Evolutionary conservation across 2,797 vertebrate species (phyloP), one percentile per base, ranked within the genome.

Genomic region (Uromys caudimaculatus): DNA sequence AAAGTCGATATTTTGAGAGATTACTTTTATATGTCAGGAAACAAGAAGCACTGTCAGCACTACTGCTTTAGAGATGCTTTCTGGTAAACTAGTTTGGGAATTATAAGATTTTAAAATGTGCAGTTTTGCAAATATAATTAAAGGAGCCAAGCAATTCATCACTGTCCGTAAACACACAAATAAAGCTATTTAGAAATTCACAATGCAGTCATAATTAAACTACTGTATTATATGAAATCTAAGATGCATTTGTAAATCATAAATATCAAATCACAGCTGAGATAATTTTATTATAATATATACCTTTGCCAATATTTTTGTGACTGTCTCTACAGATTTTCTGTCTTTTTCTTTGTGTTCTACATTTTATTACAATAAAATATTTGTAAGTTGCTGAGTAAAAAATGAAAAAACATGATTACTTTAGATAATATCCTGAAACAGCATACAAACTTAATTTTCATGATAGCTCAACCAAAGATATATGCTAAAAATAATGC

Each of bases 391-490:
- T 52, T 97, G 2, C 24, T 86, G 24, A 96, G 47, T 41, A 89
- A 83, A 81, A 75, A 73, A 1, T 27, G 2, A 82, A 93, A 93
- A 91, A 60, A 54, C 41, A 27, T 38, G 27, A 62, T 62, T 87
- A 93, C 75, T 91, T 58, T 56, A 38, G 62, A 94, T 96, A 78
- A 77, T 35, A 62, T 35, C 27, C 60, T 76, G 38, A 94, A 96
- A 96, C 35, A 0, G 17, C 6, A 60, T 2, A 78, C 41, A 17
- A 24, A 52, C 14, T 41, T 54, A 97, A 89, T 5, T 89, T 97
- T 96, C 44, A 76, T 81, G 54, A 92, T 93, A 84, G 44, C 54
- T 69, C 94, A 77, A 50, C 56, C 67, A 95, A 94, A 16, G 79
- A 85, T 91, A 38, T 5, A 38, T 95, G 87, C 81, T 93, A 94